A percentile compares a stretch with the other conserved stretches of the same genome.
Evolutionary conservation across 2,888 invertebrate species (phyloP).

Genomic region (Pseudeuparius sepicola): DNA sequence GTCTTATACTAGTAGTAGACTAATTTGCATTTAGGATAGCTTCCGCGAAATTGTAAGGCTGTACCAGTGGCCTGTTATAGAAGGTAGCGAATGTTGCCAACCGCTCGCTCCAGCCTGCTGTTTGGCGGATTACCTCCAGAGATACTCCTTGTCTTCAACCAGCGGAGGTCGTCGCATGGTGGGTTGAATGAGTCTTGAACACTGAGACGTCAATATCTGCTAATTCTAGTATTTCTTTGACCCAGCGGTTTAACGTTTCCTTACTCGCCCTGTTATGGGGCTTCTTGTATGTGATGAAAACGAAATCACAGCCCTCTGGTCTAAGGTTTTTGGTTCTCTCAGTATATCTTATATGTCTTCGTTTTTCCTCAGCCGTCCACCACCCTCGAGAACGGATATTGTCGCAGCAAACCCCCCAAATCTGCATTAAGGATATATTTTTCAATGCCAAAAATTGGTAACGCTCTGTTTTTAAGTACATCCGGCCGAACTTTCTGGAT

Average conservation of each 20-base stretch:
- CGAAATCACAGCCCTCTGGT: slow-evolving; percentile 2
- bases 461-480: too few species aligned
- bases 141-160: slow-evolving; percentile 18
- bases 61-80: slow-evolving; percentile 11
- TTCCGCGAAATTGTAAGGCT: too few species aligned
- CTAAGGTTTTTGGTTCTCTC: too few species aligned
- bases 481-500: too few species aligned
- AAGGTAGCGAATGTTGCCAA: slow-evolving; percentile 10
- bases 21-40: too few species aligned
- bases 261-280: slow-evolving; percentile 18
- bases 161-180: slow-evolving; percentile 22
- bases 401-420: too few species aligned
- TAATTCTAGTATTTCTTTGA: slow-evolving; percentile 14
- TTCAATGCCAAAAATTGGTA: too few species aligned
- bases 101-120: slow-evolving; percentile 19
- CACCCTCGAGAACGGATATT: too few species aligned
- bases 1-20: too few species aligned
- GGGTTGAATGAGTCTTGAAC: slow-evolving; percentile 20
- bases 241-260: slow-evolving; percentile 22
- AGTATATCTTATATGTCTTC: too few species aligned
- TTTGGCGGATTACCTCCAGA: slow-evolving; percentile 17
- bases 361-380: too few species aligned
- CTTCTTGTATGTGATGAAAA: slow-evolving; percentile 20
- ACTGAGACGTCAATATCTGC: slow-evolving; percentile 17
- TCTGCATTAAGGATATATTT: too few species aligned